Percentiles rank a stretch among this genome's conserved stretches.
phyloP scores from a whole-genome alignment of 2,113 vertebrate species.

The Atlantisia rogersi region DNA sequence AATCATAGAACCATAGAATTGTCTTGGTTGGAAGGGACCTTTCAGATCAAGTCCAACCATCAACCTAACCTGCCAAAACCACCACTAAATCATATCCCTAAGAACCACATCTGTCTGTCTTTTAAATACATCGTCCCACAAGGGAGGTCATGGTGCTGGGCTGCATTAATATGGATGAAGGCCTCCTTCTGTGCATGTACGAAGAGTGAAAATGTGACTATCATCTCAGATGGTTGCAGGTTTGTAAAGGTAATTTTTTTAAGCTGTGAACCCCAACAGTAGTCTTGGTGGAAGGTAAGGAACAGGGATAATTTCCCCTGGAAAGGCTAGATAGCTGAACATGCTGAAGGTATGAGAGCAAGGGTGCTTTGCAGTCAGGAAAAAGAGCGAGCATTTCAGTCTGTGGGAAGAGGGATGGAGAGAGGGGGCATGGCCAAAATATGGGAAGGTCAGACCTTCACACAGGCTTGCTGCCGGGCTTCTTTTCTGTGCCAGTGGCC shows the following conservation, averaged over 20 bases:
- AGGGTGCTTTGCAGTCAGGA: accelerated
- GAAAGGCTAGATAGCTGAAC: not conserved
- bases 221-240: not conserved
- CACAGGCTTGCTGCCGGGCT: not conserved
- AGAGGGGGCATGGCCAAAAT: not conserved
- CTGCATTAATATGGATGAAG: not conserved
- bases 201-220: not conserved
- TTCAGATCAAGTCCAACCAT: too few relatives aligned
- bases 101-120: too few relatives aligned
- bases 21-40: too few relatives aligned
- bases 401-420: not conserved
- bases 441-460: not conserved
- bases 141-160: not conserved
- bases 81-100: too few relatives aligned
- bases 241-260: not conserved
- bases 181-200: not conserved
- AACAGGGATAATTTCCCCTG: not conserved
- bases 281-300: not conserved
- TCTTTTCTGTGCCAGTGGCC: not conserved
- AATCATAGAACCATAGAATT: not conserved
- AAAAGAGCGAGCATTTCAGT: not conserved
- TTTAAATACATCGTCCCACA: not conserved
- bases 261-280: accelerated
- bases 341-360: not conserved
- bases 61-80: too few relatives aligned